A percentile compares a stretch with the other conserved stretches of the same genome.
Evolutionary conservation across 2,797 vertebrate genomes (phyloP).

Genomic region (Ctenopoma kingsleyae): DNA sequence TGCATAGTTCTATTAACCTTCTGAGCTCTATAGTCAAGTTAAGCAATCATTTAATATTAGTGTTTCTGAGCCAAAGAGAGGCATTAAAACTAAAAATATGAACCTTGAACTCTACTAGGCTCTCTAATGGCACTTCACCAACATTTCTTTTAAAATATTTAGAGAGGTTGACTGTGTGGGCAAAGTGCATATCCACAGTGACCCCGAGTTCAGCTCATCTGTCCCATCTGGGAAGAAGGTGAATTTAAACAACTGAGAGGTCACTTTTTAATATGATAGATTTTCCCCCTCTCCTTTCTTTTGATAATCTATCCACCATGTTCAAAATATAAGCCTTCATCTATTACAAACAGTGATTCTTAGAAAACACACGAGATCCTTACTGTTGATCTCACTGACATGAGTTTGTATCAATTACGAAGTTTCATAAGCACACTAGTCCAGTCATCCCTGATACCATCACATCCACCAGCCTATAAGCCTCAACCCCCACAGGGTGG

Average conservation of each 20-base stretch:
- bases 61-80: constrained; percentile 25
- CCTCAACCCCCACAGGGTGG: constrained; percentile 46
- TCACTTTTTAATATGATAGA: constrained; percentile 14
- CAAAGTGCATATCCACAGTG: constrained; percentile 61
- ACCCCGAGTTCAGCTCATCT: constrained; percentile 55
- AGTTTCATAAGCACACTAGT: constrained; percentile 44
- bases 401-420: constrained; percentile 22
- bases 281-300: constrained; percentile 26
- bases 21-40: constrained; percentile 19
- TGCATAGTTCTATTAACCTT: not conserved
- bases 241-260: constrained; percentile 53
- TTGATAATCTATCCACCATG: constrained; percentile 37
- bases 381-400: constrained; percentile 12
- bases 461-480: constrained; percentile 27
- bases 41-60: constrained; percentile 3
- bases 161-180: constrained; percentile 48
- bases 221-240: constrained; percentile 37
- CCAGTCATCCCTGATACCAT: constrained; percentile 23
- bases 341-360: constrained; percentile 23
- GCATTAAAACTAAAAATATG: constrained; percentile 51
- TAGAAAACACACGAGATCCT: no score
- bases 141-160: constrained; percentile 60
- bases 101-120: constrained; percentile 51
- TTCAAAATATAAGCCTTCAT: constrained; percentile 16
- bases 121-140: constrained; percentile 41